Percentiles rank a stretch among this genome's conserved stretches.
Evolutionary conservation across 2,797 vertebrate genomes (phyloP).

Genomic region (Hozukius guyotensis): DNA sequence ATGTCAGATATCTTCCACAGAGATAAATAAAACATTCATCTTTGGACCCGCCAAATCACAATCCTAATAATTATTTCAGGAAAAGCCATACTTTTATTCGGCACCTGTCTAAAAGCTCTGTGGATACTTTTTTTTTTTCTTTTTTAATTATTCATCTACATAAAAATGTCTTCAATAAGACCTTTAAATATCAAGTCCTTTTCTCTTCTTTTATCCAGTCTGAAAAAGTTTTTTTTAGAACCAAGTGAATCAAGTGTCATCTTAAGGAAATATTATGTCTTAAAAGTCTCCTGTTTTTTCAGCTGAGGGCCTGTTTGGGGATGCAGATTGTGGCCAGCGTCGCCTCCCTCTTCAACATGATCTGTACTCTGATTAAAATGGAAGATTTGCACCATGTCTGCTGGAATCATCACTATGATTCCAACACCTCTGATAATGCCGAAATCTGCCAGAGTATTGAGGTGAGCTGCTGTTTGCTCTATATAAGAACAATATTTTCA

Average conservation of each 20-base stretch:
- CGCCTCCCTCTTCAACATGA: slow-evolving; percentile 42
- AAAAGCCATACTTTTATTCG: too few relatives aligned
- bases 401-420: accelerated
- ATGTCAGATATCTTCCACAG: too few relatives aligned
- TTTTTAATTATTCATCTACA: too few relatives aligned
- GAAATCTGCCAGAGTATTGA: not conserved
- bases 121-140: too few relatives aligned
- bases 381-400: accelerated
- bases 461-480: slow-evolving; percentile 32
- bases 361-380: not conserved
- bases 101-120: too few relatives aligned
- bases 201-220: not conserved
- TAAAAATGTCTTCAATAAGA: too few relatives aligned
- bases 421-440: accelerated
- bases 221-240: not conserved
- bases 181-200: not conserved
- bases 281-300: not conserved
- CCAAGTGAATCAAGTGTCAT: not conserved
- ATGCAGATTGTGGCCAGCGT: slow-evolving; percentile 65
- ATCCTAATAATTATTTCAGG: too few relatives aligned
- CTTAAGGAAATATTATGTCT: not conserved
- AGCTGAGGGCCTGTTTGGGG: slow-evolving; percentile 75
- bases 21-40: too few relatives aligned
- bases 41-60: too few relatives aligned
- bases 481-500: not conserved